Conservation (phyloP, 2,113 vertebrate genomes). For the Scatophagus argus region DNA sequence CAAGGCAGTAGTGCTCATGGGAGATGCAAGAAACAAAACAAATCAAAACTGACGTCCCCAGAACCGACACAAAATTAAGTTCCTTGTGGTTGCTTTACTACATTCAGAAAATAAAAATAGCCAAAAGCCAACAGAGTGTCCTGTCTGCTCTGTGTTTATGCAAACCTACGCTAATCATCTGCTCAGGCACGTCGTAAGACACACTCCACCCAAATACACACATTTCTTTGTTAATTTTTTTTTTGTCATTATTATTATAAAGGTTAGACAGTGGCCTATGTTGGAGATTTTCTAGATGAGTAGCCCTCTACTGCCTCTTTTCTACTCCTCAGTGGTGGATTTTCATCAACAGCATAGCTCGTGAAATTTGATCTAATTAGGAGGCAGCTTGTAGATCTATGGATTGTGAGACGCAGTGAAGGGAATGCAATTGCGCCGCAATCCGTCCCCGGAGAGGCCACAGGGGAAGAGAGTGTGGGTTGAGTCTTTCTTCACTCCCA, state of each 20-base stretch:
- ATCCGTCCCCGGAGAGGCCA: conserved; percentile 56
- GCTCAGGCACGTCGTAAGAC: neutral
- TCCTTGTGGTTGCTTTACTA: too few species aligned
- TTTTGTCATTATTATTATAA: too few species aligned
- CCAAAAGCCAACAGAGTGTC: neutral
- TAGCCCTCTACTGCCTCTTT: neutral
- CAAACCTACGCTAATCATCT: neutral
- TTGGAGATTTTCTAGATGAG: too few species aligned
- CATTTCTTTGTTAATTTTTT: neutral
- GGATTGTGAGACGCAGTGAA: conserved; percentile 38
- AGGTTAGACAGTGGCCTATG: neutral
- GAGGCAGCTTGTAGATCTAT: conserved; percentile 46
- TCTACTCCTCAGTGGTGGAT: neutral
- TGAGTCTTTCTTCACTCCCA: conserved; percentile 59
- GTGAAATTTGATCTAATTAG: too few species aligned
- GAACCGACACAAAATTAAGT: too few species aligned
- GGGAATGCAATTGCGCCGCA: conserved; percentile 63
- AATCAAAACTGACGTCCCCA: too few species aligned
- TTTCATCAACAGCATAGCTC: conserved; percentile 9
- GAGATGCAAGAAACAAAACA: too few species aligned
- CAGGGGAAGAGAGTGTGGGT: conserved; percentile 64
- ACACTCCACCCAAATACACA: neutral
- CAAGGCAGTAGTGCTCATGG: too few species aligned
- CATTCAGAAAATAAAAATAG: neutral
- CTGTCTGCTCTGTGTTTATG: neutral